Base-by-base conservation (phyloP, 2,888 invertebrate species). In the Alcis repandata region DNA sequence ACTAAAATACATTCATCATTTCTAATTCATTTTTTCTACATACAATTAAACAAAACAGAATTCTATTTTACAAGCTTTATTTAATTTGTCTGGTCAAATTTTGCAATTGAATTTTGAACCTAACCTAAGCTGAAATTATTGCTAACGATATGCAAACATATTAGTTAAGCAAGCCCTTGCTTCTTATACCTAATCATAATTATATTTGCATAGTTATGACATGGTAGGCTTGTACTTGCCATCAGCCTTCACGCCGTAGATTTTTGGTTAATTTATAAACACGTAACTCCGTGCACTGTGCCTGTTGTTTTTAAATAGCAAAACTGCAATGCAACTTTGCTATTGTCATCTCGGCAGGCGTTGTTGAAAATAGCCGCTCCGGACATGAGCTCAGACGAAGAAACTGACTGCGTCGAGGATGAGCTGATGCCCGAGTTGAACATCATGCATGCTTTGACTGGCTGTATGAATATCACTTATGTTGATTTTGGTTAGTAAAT, bases 331-430 rank as follows among this genome's bases (percentile, higher is more conserved):
- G 9, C 1, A 1, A 0, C 2, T 85, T 88, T 88, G 86, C 85
- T 83, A 77, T 81, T 83, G 65, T 79, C 79, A 83, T 79, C 77
- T 78, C 60, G 68, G 70, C 87, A 93, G 92, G 92, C 92, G 77
- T 81, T 92, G 0, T 77, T 92, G 38, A 93, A 93, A 73, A 75
- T 92, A 38, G 89, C 91, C 1, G 92, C 89, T 0, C 92, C 92
- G 11, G 88, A 89, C 64, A 90, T 92, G 89, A 87, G 82, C 80
- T 80, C 80, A 1, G 90, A 91, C 72, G 88, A 88, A 67, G 81
- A 86, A 0, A 46, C 62, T 0, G 73, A 81, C 9, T 60, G 73
- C 11, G 63, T 77, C 7, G 88, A 89, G 53, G 92, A 93, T 36
- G 91, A 93, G 67, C n/a, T 27, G 1, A 74, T 92, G 77, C 4